Evolutionary conservation across 2,888 invertebrate genomes (phyloP).

Genomic region (Epirrhoe alternata): DNA sequence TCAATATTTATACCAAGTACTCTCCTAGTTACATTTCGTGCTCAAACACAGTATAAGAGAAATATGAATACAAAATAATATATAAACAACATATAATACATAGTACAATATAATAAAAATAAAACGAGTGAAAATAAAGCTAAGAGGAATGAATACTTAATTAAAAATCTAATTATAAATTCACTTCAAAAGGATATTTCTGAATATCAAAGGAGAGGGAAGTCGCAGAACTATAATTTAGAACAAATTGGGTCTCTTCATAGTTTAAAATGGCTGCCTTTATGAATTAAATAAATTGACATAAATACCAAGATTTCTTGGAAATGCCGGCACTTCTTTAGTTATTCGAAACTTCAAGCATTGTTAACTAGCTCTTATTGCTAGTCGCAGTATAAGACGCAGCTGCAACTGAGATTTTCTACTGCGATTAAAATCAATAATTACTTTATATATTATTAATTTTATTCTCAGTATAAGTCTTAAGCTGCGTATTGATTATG

Average conservation of each 20-base stretch:
- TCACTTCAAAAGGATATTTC: neutral
- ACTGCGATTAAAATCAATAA: no score
- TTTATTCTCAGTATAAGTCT: no score
- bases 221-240: neutral
- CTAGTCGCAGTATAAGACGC: no score
- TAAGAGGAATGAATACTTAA: conserved; percentile 10
- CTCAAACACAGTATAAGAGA: no score
- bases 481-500: no score
- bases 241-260: neutral
- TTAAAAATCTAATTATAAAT: neutral
- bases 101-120: conserved; percentile 15
- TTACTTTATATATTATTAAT: no score
- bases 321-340: neutral
- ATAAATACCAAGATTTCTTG: neutral
- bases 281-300: neutral
- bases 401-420: no score
- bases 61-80: neutral
- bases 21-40: no score
- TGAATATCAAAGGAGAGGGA: neutral
- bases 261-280: neutral
- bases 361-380: no score
- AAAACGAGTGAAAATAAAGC: conserved; percentile 6
- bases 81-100: neutral
- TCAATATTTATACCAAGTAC: no score
- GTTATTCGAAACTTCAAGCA: neutral